Evolutionary conservation across 2,888 invertebrate genomes (phyloP), one percentile per base, ranked within the genome.

Genomic region (Drosophila greeni): DNA sequence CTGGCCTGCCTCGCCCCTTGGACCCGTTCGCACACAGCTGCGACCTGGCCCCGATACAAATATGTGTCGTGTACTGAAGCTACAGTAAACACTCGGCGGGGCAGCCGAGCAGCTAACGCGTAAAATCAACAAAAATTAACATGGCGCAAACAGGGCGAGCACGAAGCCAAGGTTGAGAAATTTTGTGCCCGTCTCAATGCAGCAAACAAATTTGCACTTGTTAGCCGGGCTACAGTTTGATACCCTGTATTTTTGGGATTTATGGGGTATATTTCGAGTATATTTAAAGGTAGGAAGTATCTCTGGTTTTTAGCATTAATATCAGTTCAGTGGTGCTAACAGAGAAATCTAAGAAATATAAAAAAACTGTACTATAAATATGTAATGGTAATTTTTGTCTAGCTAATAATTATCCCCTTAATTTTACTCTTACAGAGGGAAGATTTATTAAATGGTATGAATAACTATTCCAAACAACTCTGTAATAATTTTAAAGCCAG

Each of bases 121-220:
- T 45, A 70, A 53, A 67, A 65, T 70, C 72, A 74, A 78, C 76
- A 74, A 52, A 82, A 78, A 66, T 72, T 43, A 78, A 72, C 69
- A 64, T 42, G 56, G 53, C 49, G 47, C 57, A 65, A 65, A 62
- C 61, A 61, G 42, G 61, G 37, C 43, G 61, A 68, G 43, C 52
- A 57, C 66, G 65, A 49, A 49, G 67, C 56, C 57, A 66, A 66
- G 66, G 66, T 56, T 54, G 66, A 51, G 57, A 51, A 66, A 67
- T 54, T 45, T 48, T 59, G 49, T 55, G 42, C 31, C n/a, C 60
- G 23, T 67, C 56, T 60, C 49, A 61, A 77, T 73, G 75, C 70
- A 62, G 68, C 52, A 73, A 73, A 75, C 74, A 75, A 77, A 83
- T 83, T 80, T 82, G 67, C 59, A 67, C 80, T 71, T 71, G 76